Conservation (phyloP, 2,888 invertebrate species). For the Mimachlamys varia region DNA sequence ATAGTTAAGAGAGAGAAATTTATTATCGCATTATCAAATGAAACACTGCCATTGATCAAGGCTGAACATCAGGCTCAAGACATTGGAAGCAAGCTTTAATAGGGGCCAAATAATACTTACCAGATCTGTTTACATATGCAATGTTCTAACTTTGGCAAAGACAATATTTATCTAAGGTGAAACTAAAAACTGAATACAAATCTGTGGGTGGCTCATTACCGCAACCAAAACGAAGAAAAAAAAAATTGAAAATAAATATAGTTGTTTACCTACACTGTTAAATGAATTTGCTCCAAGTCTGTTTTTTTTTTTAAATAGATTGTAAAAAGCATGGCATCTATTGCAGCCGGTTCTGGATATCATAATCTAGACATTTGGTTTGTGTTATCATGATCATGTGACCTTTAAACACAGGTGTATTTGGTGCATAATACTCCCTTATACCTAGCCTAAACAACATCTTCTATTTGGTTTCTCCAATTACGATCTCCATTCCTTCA, state of each 20-base stretch:
- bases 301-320: neutral
- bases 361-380: neutral
- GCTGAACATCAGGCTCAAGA: neutral
- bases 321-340: neutral
- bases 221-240: neutral
- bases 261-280: neutral
- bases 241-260: too few relatives aligned
- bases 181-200: neutral
- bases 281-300: neutral
- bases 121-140: neutral
- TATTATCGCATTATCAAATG: neutral
- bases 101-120: neutral
- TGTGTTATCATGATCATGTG: neutral
- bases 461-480: too few relatives aligned
- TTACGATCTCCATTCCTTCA: too few relatives aligned
- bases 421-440: too few relatives aligned
- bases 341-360: neutral
- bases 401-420: neutral
- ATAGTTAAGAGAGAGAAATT: neutral
- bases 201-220: neutral
- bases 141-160: neutral
- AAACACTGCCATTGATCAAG: neutral
- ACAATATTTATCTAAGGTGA: neutral
- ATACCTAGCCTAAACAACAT: too few relatives aligned
- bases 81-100: neutral